These are phyloP conservation scores for Odontomachus brunneus DNA, from an alignment of 1,140 invertebrate genomes.

Conservation along the genomic window DNA sequence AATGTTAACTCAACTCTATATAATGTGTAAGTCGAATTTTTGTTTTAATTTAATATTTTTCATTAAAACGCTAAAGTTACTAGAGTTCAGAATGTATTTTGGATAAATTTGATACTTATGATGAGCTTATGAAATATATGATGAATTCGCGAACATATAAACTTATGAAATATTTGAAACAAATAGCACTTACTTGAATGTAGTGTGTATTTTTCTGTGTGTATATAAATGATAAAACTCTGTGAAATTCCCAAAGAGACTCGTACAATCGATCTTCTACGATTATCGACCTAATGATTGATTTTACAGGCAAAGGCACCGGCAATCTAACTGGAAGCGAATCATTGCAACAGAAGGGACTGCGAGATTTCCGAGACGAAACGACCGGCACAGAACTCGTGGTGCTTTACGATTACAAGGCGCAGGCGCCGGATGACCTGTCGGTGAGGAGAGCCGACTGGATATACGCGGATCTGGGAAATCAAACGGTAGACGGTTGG, in stretches of 20 bases:
- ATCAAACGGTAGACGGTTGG: conserved; percentile 97
- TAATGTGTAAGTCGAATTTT: too few species aligned
- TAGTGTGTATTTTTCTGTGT: too few species aligned
- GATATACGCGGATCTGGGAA: conserved; percentile 96
- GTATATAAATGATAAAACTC: neutral
- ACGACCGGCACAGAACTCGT: conserved; percentile 93
- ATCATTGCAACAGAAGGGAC: conserved; percentile 82
- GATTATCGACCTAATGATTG: conserved; percentile 16
- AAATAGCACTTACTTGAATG: too few species aligned
- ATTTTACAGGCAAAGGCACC: conserved; percentile 76
- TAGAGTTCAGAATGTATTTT: too few species aligned
- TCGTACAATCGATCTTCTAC: neutral
- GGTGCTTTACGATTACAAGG: conserved; percentile 97
- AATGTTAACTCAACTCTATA: too few species aligned
- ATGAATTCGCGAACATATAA: too few species aligned
- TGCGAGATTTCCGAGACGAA: conserved; percentile 83
- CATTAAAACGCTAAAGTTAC: too few species aligned
- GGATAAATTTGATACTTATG: too few species aligned
- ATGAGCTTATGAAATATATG: too few species aligned
- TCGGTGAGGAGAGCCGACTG: conserved; percentile 95
- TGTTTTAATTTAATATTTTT: too few species aligned
- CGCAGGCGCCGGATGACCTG: conserved; percentile 96
- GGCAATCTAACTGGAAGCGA: conserved; percentile 76
- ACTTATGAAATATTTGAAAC: too few species aligned
- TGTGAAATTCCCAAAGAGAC: neutral